These are phyloP conservation scores for Bellardia bayeri DNA, from an alignment of 2,888 invertebrate species.

Conservation along the genomic window DNA sequence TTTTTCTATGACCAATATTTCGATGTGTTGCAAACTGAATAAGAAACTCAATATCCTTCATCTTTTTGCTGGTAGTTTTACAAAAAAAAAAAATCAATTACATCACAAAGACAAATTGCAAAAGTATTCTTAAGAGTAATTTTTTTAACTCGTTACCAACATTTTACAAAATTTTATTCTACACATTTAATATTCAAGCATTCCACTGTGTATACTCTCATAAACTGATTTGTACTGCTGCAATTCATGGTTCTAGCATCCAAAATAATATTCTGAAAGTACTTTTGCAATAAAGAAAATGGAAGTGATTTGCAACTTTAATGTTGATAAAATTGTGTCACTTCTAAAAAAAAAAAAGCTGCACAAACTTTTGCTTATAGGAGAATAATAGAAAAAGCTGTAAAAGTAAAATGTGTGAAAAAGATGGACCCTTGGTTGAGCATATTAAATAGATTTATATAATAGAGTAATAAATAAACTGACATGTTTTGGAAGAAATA, in stretches of 20 bases:
- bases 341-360: constrained; percentile 8
- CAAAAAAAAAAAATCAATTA: neutral
- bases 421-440: constrained; percentile 20
- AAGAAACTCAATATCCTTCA: no score
- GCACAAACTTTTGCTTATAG: constrained; percentile 1
- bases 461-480: constrained; percentile 47
- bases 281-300: constrained; percentile 44
- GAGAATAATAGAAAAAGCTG: neutral
- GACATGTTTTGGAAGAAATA: constrained; percentile 34
- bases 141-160: constrained; percentile 34
- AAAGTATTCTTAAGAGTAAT: constrained; percentile 28
- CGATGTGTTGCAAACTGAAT: no score
- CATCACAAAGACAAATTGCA: constrained; percentile 38
- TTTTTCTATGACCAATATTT: no score
- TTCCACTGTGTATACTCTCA: neutral
- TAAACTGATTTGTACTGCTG: constrained; percentile 1
- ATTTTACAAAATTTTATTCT: neutral
- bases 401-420: constrained; percentile 17
- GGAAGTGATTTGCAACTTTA: constrained; percentile 48
- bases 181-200: constrained; percentile 34
- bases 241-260: neutral
- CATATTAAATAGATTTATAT: constrained; percentile 40
- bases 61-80: no score
- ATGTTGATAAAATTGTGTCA: constrained; percentile 33
- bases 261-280: constrained; percentile 18